Conservation (phyloP, 53 echinoderm and acorn worm genomes). For the Temnopleurus reevesii region DNA sequence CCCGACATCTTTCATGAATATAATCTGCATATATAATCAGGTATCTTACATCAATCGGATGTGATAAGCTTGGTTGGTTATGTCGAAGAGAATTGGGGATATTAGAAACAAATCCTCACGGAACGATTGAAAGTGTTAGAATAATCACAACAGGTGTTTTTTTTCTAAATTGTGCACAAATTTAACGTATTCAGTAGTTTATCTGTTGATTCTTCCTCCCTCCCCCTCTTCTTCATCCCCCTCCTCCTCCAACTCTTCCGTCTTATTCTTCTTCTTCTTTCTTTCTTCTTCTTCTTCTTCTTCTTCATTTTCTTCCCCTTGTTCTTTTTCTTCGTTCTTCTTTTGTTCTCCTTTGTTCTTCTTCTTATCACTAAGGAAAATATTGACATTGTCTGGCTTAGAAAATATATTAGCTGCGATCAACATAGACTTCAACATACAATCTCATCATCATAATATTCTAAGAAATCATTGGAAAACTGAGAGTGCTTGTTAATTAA, state of each 20-base stretch:
- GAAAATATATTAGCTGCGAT: background rate
- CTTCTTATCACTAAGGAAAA: too few relatives aligned
- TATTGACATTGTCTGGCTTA: background rate
- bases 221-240: too few relatives aligned
- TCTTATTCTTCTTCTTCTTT: too few relatives aligned
- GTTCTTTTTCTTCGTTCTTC: too few relatives aligned
- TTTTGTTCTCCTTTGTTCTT: too few relatives aligned
- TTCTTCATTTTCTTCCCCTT: too few relatives aligned
- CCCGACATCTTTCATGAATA: background rate
- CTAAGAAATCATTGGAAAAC: background rate
- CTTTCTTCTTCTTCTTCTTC: too few relatives aligned
- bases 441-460: background rate
- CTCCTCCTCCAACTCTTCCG: too few relatives aligned
- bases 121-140: background rate
- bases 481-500: slow-evolving; percentile 21
- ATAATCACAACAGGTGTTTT: background rate
- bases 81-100: background rate
- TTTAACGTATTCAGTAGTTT: too few relatives aligned
- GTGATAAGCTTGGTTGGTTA: background rate
- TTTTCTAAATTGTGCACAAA: too few relatives aligned
- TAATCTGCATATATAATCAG: background rate
- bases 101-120: background rate
- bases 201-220: too few relatives aligned
- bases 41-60: background rate
- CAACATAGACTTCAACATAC: background rate